Percentiles rank a stretch among this genome's conserved stretches.
These are phyloP conservation scores for Cathartes aura DNA, from an alignment of 2,113 vertebrate species.

Conservation along the genomic window DNA sequence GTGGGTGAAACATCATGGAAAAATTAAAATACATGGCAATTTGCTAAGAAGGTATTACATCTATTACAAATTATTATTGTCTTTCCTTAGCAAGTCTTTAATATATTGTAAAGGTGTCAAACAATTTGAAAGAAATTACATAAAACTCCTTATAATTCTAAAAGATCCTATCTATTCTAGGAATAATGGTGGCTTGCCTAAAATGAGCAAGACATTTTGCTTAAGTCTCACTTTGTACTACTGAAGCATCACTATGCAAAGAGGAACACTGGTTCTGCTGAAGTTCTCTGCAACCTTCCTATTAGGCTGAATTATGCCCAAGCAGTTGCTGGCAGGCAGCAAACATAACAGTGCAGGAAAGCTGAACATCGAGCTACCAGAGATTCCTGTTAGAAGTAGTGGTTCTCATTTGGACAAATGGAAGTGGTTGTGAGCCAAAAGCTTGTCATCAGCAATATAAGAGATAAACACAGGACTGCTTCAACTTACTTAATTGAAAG, in stretches of 20 bases:
- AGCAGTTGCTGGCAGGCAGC: neutral
- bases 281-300: neutral
- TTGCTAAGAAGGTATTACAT: slow-evolving; percentile 35
- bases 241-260: neutral
- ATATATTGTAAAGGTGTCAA: slow-evolving; percentile 32
- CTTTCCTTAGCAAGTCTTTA: slow-evolving; percentile 15
- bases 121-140: slow-evolving; percentile 31
- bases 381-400: neutral
- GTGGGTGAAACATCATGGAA: slow-evolving; percentile 19
- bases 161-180: neutral
- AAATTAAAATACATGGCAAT: slow-evolving; percentile 44
- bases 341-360: neutral
- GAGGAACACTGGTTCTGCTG: neutral
- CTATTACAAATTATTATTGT: slow-evolving; percentile 35
- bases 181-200: neutral
- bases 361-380: neutral
- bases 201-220: neutral
- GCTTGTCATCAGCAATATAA: neutral
- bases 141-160: neutral
- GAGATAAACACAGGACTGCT: neutral
- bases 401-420: neutral
- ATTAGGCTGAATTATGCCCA: neutral
- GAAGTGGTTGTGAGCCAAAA: neutral
- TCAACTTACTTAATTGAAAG: slow-evolving; percentile 10
- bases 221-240: neutral